These are phyloP conservation scores for Tapirus terrestris DNA, from an alignment of 2,113 vertebrate genomes.

Conservation along the genomic window DNA sequence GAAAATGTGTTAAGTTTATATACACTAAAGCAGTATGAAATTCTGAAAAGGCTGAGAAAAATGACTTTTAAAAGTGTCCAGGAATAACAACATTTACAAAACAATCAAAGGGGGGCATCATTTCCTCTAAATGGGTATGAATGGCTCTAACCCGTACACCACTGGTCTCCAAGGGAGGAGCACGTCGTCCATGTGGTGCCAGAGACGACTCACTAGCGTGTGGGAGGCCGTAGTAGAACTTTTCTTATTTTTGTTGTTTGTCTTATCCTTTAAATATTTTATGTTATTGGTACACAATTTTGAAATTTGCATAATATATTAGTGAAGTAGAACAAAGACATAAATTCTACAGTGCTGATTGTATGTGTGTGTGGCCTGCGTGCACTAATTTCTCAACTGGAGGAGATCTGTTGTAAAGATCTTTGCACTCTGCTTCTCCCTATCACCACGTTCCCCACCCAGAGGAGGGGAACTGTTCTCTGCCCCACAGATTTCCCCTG, in stretches of 20 bases:
- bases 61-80: neutral
- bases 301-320: neutral
- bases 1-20: neutral
- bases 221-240: neutral
- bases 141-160: neutral
- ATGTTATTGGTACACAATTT: neutral
- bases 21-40: neutral
- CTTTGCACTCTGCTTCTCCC: neutral
- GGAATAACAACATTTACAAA: neutral
- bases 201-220: neutral
- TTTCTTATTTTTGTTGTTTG: neutral
- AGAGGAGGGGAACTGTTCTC: neutral
- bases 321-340: neutral
- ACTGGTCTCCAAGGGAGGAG: neutral
- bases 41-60: neutral
- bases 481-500: neutral
- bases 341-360: neutral
- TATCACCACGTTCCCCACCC: neutral
- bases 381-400: neutral
- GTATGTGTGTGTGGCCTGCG: too few relatives aligned
- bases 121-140: neutral
- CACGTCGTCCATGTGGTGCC: neutral
- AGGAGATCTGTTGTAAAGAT: neutral
- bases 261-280: neutral
- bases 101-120: neutral